These are phyloP conservation scores for Alcedo atthis DNA, from an alignment of 2,797 vertebrate genomes.

Conservation along the genomic window DNA sequence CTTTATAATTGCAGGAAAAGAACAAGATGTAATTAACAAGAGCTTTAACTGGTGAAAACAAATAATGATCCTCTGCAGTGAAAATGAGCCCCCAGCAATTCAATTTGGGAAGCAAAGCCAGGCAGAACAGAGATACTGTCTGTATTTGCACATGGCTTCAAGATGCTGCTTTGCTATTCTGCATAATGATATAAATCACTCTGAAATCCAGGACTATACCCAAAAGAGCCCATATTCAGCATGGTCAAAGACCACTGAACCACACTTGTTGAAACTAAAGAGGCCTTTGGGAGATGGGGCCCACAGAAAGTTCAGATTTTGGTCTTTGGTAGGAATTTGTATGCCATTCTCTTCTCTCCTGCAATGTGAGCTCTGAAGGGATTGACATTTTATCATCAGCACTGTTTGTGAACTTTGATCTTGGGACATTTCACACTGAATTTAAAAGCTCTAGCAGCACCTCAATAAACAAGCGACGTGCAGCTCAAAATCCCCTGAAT, in stretches of 20 bases:
- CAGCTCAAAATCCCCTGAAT: neutral
- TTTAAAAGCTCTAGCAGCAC: neutral
- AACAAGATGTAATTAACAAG: slow-evolving; percentile 23
- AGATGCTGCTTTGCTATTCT: slow-evolving; percentile 32
- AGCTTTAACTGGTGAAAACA: neutral
- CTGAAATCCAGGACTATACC: neutral
- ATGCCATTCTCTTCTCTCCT: slow-evolving; percentile 1
- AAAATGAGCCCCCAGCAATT: neutral
- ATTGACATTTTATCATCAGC: neutral
- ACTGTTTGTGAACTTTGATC: neutral
- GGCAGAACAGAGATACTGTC: neutral
- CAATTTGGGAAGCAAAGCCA: neutral
- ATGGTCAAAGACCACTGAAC: neutral
- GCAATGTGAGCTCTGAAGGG: neutral
- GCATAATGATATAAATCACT: neutral
- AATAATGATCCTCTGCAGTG: neutral
- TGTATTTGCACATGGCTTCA: slow-evolving; percentile 48
- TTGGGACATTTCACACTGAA: neutral
- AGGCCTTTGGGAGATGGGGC: slow-evolving; percentile 28
- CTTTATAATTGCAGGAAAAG: slow-evolving; percentile 46
- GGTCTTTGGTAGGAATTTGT: slow-evolving; percentile 13
- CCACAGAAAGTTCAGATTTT: neutral
- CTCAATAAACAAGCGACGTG: neutral
- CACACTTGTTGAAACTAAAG: slow-evolving; percentile 29
- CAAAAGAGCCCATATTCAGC: neutral